A percentile compares a stretch with the other conserved stretches of the same genome.
phyloP scores from a whole-genome alignment of 37 sponge, comb jelly and placozoan species.

The Halichondria panicea region DNA sequence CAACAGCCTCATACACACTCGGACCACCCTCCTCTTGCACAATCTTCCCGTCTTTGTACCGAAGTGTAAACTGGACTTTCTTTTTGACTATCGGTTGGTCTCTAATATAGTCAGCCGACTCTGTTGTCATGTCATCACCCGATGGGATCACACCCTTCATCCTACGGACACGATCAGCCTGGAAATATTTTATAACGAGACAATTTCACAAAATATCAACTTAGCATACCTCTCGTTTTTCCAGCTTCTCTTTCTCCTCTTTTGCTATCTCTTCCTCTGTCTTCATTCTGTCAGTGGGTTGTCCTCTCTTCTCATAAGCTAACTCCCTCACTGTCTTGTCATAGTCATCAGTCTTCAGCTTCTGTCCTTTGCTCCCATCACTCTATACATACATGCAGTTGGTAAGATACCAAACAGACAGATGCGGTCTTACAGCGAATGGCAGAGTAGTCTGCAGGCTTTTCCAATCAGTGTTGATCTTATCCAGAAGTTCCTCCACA shows the following conservation, averaged over 20 bases:
- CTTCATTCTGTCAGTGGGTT: constrained; percentile 77
- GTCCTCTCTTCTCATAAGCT: constrained; percentile 67
- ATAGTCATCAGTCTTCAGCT: constrained; percentile 55
- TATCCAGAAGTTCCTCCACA: constrained; percentile 54
- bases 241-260: constrained; percentile 63
- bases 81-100: constrained; percentile 19
- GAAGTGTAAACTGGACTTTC: constrained; percentile 19
- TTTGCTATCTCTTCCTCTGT: constrained; percentile 73
- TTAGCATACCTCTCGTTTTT: constrained; percentile 37
- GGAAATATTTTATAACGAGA: not conserved
- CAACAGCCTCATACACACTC: not conserved
- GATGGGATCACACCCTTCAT: constrained; percentile 33
- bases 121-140: not conserved
- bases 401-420: too few relatives aligned
- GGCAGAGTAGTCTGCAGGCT: constrained; percentile 29
- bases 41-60: constrained; percentile 62
- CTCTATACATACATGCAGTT: too few relatives aligned
- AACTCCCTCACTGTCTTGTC: constrained; percentile 73
- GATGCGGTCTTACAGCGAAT: constrained; percentile 32
- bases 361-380: too few relatives aligned
- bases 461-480: constrained; percentile 67
- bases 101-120: constrained; percentile 42
- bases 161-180: constrained; percentile 34
- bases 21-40: constrained; percentile 1
- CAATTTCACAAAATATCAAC: not conserved